These are phyloP conservation scores for Elegia similella DNA, from an alignment of 2,888 invertebrate species.

Conservation along the genomic window DNA sequence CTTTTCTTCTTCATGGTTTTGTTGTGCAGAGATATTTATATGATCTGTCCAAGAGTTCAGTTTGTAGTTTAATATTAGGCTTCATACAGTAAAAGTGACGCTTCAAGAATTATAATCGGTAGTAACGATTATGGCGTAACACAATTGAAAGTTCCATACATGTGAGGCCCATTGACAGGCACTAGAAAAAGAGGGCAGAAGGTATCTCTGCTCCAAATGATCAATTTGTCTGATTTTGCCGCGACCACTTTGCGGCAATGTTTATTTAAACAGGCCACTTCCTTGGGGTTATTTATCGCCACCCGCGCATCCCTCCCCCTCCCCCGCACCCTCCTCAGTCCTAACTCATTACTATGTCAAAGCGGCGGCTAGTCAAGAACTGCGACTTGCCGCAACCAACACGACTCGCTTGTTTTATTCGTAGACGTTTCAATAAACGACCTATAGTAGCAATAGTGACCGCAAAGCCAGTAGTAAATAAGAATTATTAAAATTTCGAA, in stretches of 20 bases:
- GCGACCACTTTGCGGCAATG: conserved; percentile 30
- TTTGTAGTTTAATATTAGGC: no score
- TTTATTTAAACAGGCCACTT: conserved; percentile 34
- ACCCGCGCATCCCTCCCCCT: not conserved
- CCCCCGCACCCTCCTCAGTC: not conserved
- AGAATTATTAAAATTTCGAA: no score
- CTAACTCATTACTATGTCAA: conserved; percentile 1
- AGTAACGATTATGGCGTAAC: not conserved
- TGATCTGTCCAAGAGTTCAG: no score
- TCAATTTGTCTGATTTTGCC: conserved; percentile 1
- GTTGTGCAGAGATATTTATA: no score
- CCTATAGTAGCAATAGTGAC: no score
- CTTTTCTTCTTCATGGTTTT: no score
- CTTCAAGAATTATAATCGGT: no score
- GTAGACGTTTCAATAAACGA: not conserved
- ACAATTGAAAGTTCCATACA: no score
- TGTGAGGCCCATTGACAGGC: not conserved
- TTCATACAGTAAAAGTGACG: no score
- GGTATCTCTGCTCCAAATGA: not conserved
- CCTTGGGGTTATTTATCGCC: conserved; percentile 26
- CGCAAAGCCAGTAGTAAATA: no score
- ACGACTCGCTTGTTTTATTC: not conserved
- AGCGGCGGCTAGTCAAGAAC: not conserved
- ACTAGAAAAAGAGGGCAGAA: not conserved
- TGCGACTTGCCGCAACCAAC: not conserved